These are phyloP conservation scores for Ceratina australensis DNA, from an alignment of 1,140 invertebrate genomes.

Conservation along the genomic window DNA sequence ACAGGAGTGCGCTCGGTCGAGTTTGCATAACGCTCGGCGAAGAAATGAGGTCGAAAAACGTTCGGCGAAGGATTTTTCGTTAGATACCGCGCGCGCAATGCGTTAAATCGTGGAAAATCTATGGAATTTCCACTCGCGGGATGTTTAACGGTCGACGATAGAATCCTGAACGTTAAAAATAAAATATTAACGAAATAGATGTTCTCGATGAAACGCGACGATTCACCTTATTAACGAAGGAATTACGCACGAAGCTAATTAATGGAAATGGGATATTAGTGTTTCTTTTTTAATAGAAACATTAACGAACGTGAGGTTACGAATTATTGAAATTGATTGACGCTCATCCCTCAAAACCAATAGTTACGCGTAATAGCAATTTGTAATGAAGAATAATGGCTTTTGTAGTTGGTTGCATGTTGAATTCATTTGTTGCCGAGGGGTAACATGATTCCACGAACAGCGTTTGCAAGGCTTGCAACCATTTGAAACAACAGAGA, in stretches of 20 bases:
- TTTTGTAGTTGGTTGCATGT: conserved; percentile 16
- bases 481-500: too few relatives aligned
- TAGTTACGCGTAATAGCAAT: conserved; percentile 25
- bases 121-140: background rate
- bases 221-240: background rate
- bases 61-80: conserved; percentile 14
- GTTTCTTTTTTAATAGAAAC: background rate
- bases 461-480: background rate
- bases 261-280: background rate
- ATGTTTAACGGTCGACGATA: background rate
- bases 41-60: conserved; percentile 25
- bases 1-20: conserved; percentile 51
- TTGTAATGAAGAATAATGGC: conserved; percentile 35
- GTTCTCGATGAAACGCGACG: too few relatives aligned
- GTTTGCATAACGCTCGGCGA: conserved; percentile 55
- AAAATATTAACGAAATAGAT: too few relatives aligned
- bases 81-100: background rate
- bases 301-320: background rate
- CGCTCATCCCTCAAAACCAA: conserved; percentile 30
- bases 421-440: conserved; percentile 23
- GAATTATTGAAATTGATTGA: conserved; percentile 26
- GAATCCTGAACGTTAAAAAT: too few relatives aligned
- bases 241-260: background rate
- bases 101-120: conserved; percentile 7
- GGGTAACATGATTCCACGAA: background rate